Percentiles rank a stretch among this genome's conserved stretches.
phyloP scores from a whole-genome alignment of 2,797 vertebrate species.

The Naso thynnoides region DNA sequence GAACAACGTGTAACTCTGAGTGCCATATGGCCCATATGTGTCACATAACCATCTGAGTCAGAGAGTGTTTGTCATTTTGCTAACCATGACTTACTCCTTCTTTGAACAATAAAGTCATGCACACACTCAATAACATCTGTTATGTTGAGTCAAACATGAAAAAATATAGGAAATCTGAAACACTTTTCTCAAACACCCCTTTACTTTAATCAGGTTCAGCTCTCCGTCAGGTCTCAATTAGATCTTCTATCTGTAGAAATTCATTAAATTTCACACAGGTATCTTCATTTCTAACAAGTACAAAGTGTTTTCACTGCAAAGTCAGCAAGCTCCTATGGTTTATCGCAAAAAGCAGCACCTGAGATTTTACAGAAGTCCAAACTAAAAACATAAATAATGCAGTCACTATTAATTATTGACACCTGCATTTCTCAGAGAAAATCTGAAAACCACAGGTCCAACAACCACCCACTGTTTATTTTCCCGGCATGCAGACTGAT shows the following conservation, averaged over 20 bases:
- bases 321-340: background rate
- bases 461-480: constrained; percentile 64
- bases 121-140: constrained; percentile 15
- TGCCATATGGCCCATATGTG: constrained; percentile 47
- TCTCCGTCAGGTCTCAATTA: constrained; percentile 48
- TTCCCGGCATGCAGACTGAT: constrained; percentile 55
- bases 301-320: constrained; percentile 24
- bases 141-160: constrained; percentile 8
- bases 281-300: constrained; percentile 30
- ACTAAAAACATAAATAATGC: constrained; percentile 25
- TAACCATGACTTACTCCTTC: constrained; percentile 4
- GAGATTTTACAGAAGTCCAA: constrained; percentile 34
- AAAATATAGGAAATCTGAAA: constrained; percentile 22
- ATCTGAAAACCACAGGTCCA: constrained; percentile 46
- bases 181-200: constrained; percentile 25
- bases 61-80: constrained; percentile 4
- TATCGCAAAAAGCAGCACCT: constrained; percentile 20
- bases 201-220: constrained; percentile 35
- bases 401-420: constrained; percentile 12
- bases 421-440: constrained; percentile 16
- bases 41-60: constrained; percentile 34
- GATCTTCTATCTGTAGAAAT: constrained; percentile 45
- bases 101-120: constrained; percentile 6
- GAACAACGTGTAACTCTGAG: constrained; percentile 12
- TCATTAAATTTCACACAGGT: constrained; percentile 29